These are phyloP conservation scores for Arbacia lixula DNA, from an alignment of 53 echinoderm and acorn worm genomes.

Conservation along the genomic window DNA sequence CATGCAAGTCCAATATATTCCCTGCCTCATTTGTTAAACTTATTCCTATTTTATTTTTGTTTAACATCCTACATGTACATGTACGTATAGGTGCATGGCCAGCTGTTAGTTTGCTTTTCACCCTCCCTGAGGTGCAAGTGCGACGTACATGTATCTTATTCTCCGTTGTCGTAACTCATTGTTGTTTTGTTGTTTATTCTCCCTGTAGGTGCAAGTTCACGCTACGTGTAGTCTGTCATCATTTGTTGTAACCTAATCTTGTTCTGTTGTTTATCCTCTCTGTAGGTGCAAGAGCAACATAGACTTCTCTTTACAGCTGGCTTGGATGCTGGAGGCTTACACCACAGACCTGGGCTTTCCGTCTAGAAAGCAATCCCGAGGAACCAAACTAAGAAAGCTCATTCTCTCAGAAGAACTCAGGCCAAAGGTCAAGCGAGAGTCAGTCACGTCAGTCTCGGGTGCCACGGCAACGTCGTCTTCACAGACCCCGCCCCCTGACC, in stretches of 20 bases:
- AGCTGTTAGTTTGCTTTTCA: too few relatives aligned
- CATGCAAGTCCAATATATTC: too few relatives aligned
- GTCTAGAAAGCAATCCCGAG: slow-evolving; percentile 85
- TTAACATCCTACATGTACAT: not conserved
- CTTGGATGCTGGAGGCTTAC: slow-evolving; percentile 97
- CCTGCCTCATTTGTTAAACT: too few relatives aligned
- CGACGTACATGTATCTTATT: too few relatives aligned
- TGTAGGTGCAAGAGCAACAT: slow-evolving; percentile 89
- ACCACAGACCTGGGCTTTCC: slow-evolving; percentile 76
- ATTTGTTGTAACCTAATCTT: not conserved
- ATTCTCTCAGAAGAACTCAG: slow-evolving; percentile 95
- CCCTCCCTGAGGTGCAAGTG: too few relatives aligned
- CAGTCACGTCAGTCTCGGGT: not conserved
- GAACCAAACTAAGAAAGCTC: slow-evolving; percentile 83
- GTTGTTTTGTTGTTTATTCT: not conserved
- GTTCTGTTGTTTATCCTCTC: not conserved
- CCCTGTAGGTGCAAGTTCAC: not conserved
- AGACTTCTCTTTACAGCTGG: slow-evolving; percentile 84
- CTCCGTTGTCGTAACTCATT: not conserved
- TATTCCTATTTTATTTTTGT: too few relatives aligned
- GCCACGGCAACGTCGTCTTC: slow-evolving; percentile 12
- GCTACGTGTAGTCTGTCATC: too few relatives aligned
- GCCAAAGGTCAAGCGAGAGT: slow-evolving; percentile 55
- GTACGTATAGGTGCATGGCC: not conserved
- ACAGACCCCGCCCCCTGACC: slow-evolving; percentile 50